Percentiles rank a stretch among this genome's conserved stretches.
phyloP scores from a whole-genome alignment of 2,888 invertebrate species.

The Drosophila ustulata region DNA sequence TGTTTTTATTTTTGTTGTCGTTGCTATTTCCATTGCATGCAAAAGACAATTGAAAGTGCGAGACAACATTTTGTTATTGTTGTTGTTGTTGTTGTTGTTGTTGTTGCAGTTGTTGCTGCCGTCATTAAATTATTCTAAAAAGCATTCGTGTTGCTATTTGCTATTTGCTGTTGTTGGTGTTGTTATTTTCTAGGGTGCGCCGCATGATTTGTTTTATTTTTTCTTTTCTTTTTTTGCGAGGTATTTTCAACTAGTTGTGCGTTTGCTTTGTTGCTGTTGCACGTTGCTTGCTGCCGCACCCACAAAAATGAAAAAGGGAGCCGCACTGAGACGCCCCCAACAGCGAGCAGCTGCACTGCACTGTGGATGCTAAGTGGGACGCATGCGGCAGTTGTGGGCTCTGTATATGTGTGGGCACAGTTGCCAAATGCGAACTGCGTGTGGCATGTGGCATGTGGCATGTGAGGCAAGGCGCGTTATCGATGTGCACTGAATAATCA shows the following conservation, averaged over 20 bases:
- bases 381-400: slow-evolving; percentile 2
- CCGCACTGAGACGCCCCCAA: slow-evolving; percentile 41
- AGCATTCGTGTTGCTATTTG: slow-evolving; percentile 48
- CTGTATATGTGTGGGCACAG: neutral
- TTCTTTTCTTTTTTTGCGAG: slow-evolving; percentile 5
- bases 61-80: slow-evolving; percentile 41
- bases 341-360: slow-evolving; percentile 17
- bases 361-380: slow-evolving; percentile 21
- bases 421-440: neutral
- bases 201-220: slow-evolving; percentile 41
- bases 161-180: slow-evolving; percentile 15
- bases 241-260: slow-evolving; percentile 22
- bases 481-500: neutral
- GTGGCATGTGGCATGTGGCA: neutral
- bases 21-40: slow-evolving; percentile 38
- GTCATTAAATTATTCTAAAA: slow-evolving; percentile 60
- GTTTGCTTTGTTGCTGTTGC: slow-evolving; percentile 28
- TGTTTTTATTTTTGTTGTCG: neutral
- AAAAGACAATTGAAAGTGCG: slow-evolving; percentile 74
- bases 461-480: neutral
- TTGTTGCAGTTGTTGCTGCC: slow-evolving; percentile 21
- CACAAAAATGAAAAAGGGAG: slow-evolving; percentile 39
- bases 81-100: slow-evolving; percentile 15
- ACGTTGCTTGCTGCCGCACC: slow-evolving; percentile 53
- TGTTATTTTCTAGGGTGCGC: slow-evolving; percentile 52